These are phyloP conservation scores for Betta splendens DNA, from an alignment of 2,797 vertebrate genomes.

Conservation along the genomic window DNA sequence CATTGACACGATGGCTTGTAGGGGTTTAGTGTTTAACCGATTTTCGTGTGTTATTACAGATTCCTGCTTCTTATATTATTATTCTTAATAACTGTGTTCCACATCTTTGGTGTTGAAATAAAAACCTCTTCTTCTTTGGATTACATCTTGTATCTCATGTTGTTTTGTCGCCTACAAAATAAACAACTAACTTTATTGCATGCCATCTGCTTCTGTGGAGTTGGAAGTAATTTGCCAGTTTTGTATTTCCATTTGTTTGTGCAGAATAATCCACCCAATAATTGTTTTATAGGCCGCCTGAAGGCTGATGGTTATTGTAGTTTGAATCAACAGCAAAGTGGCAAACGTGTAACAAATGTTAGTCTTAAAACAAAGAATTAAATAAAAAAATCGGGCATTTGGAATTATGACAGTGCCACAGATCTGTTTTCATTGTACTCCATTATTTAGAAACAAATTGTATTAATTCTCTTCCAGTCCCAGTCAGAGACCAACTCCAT, in stretches of 20 bases:
- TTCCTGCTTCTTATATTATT: not conserved
- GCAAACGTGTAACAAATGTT: constrained; percentile 1
- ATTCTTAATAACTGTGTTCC: not conserved
- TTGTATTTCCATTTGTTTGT: constrained; percentile 7
- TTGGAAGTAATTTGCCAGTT: not conserved
- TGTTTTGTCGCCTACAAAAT: constrained; percentile 18
- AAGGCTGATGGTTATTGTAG: not conserved
- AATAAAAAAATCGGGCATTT: too few species aligned
- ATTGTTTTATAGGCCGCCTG: constrained; percentile 21
- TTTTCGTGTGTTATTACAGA: too few species aligned
- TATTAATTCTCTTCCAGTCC: constrained; percentile 77
- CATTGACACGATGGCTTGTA: not conserved
- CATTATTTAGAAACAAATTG: not conserved
- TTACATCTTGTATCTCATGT: constrained; percentile 24
- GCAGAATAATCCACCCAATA: constrained; percentile 11
- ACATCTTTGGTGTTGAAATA: constrained; percentile 34
- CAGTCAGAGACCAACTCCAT: constrained; percentile 96
- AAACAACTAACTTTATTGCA: constrained; percentile 43
- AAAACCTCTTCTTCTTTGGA: constrained; percentile 23
- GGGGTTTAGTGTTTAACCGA: not conserved
- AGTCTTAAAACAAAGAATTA: too few species aligned
- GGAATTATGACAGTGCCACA: not conserved
- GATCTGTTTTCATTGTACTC: too few species aligned
- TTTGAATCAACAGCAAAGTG: constrained; percentile 11
- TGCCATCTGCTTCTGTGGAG: constrained; percentile 1